Conservation (phyloP, 2,113 vertebrate species). For the Rana temporaria region DNA sequence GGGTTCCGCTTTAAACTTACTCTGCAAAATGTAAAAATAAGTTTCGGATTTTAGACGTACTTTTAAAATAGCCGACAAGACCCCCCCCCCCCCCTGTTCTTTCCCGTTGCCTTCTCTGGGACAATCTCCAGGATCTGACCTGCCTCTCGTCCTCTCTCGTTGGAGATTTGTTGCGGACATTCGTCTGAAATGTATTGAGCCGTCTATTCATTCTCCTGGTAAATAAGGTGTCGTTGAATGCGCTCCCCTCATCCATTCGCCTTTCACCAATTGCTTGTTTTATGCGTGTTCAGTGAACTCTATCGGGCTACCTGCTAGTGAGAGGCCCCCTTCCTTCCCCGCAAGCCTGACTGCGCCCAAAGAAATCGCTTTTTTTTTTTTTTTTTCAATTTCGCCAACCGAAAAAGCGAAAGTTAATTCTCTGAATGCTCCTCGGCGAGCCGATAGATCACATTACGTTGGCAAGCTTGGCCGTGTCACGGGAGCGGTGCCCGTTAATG, state of each 20-base stretch:
- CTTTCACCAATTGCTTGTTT: not conserved
- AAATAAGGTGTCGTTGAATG: not conserved
- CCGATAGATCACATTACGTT: constrained; percentile 22
- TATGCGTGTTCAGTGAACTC: not conserved
- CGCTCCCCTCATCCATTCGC: no score
- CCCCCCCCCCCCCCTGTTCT: no score
- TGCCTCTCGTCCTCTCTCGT: no score
- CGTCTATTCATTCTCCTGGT: not conserved
- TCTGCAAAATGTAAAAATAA: no score
- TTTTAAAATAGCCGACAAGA: no score
- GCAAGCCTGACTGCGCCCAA: constrained; percentile 38
- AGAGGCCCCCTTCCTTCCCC: constrained; percentile 52
- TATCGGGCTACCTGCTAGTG: constrained; percentile 53
- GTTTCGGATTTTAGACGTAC: no score
- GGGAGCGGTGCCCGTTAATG: constrained; percentile 58
- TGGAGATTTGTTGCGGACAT: not conserved
- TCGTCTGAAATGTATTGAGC: not conserved
- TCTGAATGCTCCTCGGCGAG: constrained; percentile 35
- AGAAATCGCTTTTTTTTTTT: constrained; percentile 57
- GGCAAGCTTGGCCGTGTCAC: constrained; percentile 58
- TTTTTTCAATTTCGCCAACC: constrained; percentile 2
- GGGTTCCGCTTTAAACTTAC: no score
- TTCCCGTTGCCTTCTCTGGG: no score
- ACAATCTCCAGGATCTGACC: no score
- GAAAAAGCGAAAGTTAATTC: constrained; percentile 58